Evolutionary conservation across 2,888 invertebrate species (phyloP).

Genomic region (Orthonychiurus folsomi): DNA sequence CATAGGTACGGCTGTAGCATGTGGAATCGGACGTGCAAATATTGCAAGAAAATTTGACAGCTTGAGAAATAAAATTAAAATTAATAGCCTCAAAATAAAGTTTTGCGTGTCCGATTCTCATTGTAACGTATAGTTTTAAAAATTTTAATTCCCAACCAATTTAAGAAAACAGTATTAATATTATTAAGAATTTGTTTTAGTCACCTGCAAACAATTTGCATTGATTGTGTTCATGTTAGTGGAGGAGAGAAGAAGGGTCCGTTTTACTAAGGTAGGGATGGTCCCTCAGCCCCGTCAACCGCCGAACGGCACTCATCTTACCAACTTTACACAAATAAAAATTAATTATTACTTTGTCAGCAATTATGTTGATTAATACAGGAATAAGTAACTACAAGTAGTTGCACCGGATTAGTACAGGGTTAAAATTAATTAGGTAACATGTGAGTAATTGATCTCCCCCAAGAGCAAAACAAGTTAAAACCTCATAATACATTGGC

Average conservation of each 20-base stretch:
- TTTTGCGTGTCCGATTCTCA: not conserved
- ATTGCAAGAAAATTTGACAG: not conserved
- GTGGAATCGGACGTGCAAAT: not conserved
- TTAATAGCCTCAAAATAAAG: no score
- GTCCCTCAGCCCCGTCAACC: constrained; percentile 40
- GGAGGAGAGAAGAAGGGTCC: constrained; percentile 10
- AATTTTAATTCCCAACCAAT: not conserved
- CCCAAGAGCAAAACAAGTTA: no score
- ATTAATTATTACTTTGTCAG: no score
- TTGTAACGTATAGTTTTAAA: not conserved
- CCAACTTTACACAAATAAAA: constrained; percentile 35
- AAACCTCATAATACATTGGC: no score
- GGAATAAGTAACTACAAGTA: no score
- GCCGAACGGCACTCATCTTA: constrained; percentile 40
- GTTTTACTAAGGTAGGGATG: constrained; percentile 39
- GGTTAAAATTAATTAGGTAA: no score
- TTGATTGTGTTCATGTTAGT: no score
- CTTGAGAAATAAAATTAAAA: no score
- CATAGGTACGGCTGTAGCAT: not conserved
- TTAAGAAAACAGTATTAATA: not conserved
- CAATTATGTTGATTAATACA: no score
- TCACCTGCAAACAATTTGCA: not conserved
- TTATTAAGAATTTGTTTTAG: not conserved
- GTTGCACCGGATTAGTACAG: no score
- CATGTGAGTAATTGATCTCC: no score